Base-by-base conservation (phyloP, 2,888 invertebrate species). In the Lepidochitona cinerea region DNA sequence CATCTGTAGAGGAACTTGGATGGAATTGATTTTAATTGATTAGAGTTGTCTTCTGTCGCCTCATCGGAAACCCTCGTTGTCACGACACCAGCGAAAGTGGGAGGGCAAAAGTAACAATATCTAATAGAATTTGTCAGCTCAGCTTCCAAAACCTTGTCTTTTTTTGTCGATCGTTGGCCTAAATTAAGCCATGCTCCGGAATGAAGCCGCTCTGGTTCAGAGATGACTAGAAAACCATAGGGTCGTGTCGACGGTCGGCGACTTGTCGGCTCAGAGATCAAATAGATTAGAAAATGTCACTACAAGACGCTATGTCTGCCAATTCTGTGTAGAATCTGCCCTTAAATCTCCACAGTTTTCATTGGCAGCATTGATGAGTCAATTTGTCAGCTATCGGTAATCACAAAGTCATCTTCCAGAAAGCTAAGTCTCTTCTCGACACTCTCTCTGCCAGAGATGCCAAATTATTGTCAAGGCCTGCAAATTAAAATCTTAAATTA, bases 381-480 rank as follows among this genome's bases (percentile, higher is more conserved):
- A 59, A 59, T 59, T 29, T 23, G 29, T 14, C 12, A 14, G 29
- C 23, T 59, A 29, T 4, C 29, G 3, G 23, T 59, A 14, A 59
- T 14, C 59, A 49, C 59, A n/a, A n/a, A n/a, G n/a, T n/a, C n/a
- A n/a, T n/a, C n/a, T n/a, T n/a, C n/a, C n/a, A n/a, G n/a, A n/a
- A n/a, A n/a, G n/a, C n/a, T n/a, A n/a, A n/a, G n/a, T n/a, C n/a
- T n/a, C n/a, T n/a, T n/a, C n/a, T n/a, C n/a, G n/a, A n/a, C n/a
- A n/a, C n/a, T n/a, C n/a, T n/a, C n/a, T n/a, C n/a, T n/a, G n/a
- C 1, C 59, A 29, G 59, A 26, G 32, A 59, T 59, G 59, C 32
- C 59, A 59, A 59, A 59, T 59, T 59, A 59, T 29, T 59, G 32
- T 59, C 59, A 59, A 23, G n/a, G n/a, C n/a, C n/a, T n/a, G n/a